A percentile compares a stretch with the other conserved stretches of the same genome.
Conservation (phyloP, 35 echinoderm and acorn worm species). For the Patiria miniata region DNA sequence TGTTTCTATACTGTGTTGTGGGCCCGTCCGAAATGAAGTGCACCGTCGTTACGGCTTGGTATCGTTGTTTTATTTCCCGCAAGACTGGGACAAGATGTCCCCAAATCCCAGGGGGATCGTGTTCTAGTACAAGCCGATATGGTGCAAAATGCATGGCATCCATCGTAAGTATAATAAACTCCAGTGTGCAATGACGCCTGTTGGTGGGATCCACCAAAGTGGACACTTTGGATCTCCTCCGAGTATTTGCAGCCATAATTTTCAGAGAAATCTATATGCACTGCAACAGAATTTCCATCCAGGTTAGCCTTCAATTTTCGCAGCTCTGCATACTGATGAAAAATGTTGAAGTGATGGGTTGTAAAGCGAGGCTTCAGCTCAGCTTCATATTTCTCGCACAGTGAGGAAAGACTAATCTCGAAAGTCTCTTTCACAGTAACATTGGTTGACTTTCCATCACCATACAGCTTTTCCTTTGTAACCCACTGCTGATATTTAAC, state of each 20-base stretch:
- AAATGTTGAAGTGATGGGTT: slow-evolving; percentile 31
- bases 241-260: slow-evolving; percentile 44
- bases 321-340: slow-evolving; percentile 39
- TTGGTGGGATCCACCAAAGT: slow-evolving; percentile 34
- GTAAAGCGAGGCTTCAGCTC: neutral
- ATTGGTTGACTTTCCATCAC: too few relatives aligned
- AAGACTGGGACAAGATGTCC: slow-evolving; percentile 12
- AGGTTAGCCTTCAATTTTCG: slow-evolving; percentile 2
- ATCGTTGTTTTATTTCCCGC: neutral
- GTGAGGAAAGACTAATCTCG: neutral
- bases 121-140: slow-evolving; percentile 20
- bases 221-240: slow-evolving; percentile 44
- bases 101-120: slow-evolving; percentile 21
- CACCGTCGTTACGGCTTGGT: neutral
- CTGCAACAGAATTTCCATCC: neutral
- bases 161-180: neutral
- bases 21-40: slow-evolving; percentile 45
- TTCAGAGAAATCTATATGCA: slow-evolving; percentile 35
- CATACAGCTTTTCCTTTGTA: neutral
- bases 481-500: neutral
- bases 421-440: slow-evolving; percentile 22
- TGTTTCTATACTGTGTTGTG: slow-evolving; percentile 54
- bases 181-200: slow-evolving; percentile 17
- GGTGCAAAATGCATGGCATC: neutral
- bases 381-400: too few relatives aligned